phyloP scores from a whole-genome alignment of 2,797 vertebrate genomes.

The Selene dorsalis region DNA sequence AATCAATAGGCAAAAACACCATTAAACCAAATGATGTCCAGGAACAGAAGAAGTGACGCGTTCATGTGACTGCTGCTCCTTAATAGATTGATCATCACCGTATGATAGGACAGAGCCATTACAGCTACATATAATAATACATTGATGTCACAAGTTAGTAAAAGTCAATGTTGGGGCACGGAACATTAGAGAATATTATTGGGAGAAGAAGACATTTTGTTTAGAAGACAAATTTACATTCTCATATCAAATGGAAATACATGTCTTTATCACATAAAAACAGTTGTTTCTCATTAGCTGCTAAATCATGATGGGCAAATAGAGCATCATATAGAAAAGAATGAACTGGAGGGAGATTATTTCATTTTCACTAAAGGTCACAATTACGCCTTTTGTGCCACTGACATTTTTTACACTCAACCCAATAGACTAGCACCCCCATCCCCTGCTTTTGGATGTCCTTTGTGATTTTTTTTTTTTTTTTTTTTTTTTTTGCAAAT shows the following conservation, averaged over 20 bases:
- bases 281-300: neutral
- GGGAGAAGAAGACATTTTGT: neutral
- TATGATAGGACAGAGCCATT: slow-evolving; percentile 32
- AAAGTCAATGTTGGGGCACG: slow-evolving; percentile 13
- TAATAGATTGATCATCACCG: slow-evolving; percentile 18
- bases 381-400: slow-evolving; percentile 1
- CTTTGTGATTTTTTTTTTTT: no score
- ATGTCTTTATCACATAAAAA: neutral
- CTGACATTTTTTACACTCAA: neutral
- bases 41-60: slow-evolving; percentile 8
- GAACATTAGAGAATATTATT: slow-evolving; percentile 1
- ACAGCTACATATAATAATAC: slow-evolving; percentile 14
- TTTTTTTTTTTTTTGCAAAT: neutral
- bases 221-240: neutral
- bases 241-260: neutral
- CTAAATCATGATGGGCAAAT: neutral
- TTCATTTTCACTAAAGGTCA: neutral
- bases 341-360: neutral
- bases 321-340: neutral
- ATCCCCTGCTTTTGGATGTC: neutral
- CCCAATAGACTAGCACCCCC: no score
- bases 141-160: slow-evolving; percentile 19
- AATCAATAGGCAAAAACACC: slow-evolving; percentile 53
- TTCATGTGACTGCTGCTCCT: slow-evolving; percentile 12
- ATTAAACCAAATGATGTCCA: slow-evolving; percentile 48